These are phyloP conservation scores for Drepanosiphum platanoidis DNA, from an alignment of 2,888 invertebrate species.

Conservation along the genomic window DNA sequence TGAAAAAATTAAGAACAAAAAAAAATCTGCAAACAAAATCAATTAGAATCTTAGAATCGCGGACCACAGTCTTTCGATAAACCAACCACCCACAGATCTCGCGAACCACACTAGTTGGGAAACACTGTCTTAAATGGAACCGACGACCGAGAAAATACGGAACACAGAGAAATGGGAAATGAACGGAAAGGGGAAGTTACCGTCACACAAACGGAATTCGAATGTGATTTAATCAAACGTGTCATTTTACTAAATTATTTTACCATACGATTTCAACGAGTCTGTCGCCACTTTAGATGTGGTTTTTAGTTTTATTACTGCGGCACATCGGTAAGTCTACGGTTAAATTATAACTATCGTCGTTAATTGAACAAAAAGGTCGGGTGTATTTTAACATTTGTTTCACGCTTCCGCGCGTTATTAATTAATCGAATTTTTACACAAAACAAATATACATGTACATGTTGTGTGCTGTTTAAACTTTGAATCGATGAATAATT, in stretches of 20 bases:
- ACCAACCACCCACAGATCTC: no score
- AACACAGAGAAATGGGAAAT: constrained; percentile 5
- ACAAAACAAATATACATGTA: constrained; percentile 8
- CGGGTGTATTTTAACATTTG: constrained; percentile 18
- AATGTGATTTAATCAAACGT: constrained; percentile 21
- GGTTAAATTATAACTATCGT: constrained; percentile 6
- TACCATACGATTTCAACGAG: not conserved
- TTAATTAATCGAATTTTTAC: constrained; percentile 41
- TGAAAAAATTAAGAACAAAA: no score
- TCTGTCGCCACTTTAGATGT: not conserved
- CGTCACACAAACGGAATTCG: constrained; percentile 1
- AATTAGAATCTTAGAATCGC: no score
- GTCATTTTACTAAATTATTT: constrained; percentile 18
- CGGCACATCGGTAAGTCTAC: not conserved
- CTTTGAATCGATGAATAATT: constrained; percentile 16
- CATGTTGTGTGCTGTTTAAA: not conserved
- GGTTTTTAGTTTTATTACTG: not conserved
- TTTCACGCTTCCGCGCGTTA: constrained; percentile 1
- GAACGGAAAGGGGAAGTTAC: not conserved
- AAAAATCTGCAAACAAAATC: no score
- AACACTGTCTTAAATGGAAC: no score
- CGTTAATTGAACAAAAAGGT: constrained; percentile 35
- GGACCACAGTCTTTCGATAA: no score
- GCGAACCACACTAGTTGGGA: no score
- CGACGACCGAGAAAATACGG: not conserved